Evolutionary conservation across 2,113 vertebrate genomes (phyloP).

Genomic region (Poeciliopsis turrubarensis): DNA sequence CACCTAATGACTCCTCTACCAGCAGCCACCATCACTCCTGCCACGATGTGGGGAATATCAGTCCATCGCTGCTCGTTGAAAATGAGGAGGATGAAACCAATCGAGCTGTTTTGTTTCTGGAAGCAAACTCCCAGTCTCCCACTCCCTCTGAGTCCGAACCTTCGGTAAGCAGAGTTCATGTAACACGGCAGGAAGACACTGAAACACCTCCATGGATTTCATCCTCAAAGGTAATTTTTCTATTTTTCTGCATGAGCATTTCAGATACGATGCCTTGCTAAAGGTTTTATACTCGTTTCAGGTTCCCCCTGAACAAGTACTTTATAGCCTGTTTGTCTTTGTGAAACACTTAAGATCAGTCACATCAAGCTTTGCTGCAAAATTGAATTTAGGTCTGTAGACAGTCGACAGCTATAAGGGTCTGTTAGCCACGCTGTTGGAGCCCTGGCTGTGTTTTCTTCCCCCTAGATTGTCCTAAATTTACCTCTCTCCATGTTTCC

Average conservation of each 20-base stretch:
- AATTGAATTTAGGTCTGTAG: not conserved
- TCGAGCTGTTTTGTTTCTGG: conserved; percentile 72
- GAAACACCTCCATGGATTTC: conserved; percentile 26
- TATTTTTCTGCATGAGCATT: not conserved
- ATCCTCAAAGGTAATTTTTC: conserved; percentile 45
- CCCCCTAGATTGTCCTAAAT: too few species aligned
- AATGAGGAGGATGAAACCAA: conserved; percentile 84
- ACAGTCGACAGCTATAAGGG: not conserved
- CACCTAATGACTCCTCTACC: not conserved
- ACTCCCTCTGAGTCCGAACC: conserved; percentile 50
- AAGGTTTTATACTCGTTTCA: not conserved
- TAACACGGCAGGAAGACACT: conserved; percentile 81
- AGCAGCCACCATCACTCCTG: conserved; percentile 54
- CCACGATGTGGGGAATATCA: conserved; percentile 81
- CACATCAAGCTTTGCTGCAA: not conserved
- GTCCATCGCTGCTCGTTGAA: conserved; percentile 78
- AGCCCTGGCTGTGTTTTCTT: not conserved
- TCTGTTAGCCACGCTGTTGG: not conserved
- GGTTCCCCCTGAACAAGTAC: too few species aligned
- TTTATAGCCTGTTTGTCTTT: too few species aligned
- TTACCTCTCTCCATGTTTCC: too few species aligned
- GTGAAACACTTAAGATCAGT: not conserved
- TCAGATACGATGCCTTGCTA: not conserved
- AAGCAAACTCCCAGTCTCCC: conserved; percentile 71
- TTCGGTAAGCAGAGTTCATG: conserved; percentile 58